Percentiles rank a stretch among this genome's conserved stretches.
Conservation (phyloP, 2,113 vertebrate species). For the Stictonetta naevosa region DNA sequence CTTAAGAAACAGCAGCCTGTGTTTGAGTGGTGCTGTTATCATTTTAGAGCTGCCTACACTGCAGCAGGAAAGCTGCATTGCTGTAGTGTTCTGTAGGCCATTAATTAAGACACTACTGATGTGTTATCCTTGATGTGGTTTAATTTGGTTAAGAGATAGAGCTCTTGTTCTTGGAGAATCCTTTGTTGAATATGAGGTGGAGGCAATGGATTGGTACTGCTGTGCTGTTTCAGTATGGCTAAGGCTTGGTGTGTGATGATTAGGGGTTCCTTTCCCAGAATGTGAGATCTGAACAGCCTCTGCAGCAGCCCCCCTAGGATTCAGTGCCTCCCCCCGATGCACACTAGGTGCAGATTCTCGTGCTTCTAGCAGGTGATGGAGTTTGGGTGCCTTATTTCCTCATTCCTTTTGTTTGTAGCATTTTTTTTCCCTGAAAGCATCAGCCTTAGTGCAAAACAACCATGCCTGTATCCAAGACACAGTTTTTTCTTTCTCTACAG, state of each 20-base stretch:
- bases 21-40: neutral
- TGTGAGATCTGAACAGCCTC: neutral
- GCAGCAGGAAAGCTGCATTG: neutral
- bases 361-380: neutral
- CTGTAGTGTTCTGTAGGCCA: neutral
- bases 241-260: neutral
- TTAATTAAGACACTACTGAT: neutral
- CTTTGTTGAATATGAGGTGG: neutral
- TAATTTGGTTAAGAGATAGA: neutral
- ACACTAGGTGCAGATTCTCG: neutral
- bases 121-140: neutral
- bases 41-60: neutral
- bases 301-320: constrained; percentile 45
- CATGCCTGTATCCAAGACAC: neutral
- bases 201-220: neutral
- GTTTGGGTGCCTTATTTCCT: neutral
- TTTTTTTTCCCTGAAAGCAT: neutral
- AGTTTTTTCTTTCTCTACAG: constrained; percentile 60
- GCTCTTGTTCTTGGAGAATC: neutral
- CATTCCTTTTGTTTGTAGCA: neutral
- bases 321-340: neutral
- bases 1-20: neutral
- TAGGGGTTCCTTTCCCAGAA: neutral
- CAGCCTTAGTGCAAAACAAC: neutral
- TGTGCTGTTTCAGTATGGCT: neutral